Evolutionary conservation across 2,797 vertebrate genomes (phyloP).

Genomic region (Sebastes goodei): DNA sequence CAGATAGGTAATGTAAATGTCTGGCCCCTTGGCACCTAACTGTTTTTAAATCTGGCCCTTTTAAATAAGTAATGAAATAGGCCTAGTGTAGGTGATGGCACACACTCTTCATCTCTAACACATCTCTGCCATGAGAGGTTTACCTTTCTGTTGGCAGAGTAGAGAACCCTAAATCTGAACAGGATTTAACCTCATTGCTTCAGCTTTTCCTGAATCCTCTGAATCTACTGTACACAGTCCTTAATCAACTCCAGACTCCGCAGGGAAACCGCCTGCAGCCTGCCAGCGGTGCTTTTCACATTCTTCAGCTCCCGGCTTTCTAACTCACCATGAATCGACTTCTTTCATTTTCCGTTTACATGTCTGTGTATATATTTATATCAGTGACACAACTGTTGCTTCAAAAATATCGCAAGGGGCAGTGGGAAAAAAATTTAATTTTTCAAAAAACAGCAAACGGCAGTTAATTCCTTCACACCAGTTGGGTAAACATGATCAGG

Average conservation of each 20-base stretch:
- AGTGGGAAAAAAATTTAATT: not conserved
- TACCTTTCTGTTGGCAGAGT: not conserved
- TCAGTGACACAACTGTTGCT: not conserved
- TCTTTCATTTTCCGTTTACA: not conserved
- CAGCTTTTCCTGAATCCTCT: slow-evolving; percentile 23
- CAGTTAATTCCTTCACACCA: not conserved
- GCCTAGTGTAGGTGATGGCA: not conserved
- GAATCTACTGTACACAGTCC: slow-evolving; percentile 13
- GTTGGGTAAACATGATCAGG: not conserved
- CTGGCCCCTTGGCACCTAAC: no score
- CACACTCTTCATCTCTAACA: not conserved
- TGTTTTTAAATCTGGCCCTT: no score
- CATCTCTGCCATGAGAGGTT: not conserved
- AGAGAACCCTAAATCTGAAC: not conserved
- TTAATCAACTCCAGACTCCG: slow-evolving; percentile 43
- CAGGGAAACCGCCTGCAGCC: slow-evolving; percentile 15
- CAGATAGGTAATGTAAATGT: no score
- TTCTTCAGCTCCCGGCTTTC: slow-evolving; percentile 13
- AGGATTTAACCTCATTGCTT: slow-evolving; percentile 1
- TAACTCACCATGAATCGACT: not conserved
- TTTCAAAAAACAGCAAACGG: not conserved
- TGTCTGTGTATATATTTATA: not conserved
- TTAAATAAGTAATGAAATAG: not conserved
- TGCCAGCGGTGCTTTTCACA: slow-evolving; percentile 11
- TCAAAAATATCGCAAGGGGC: not conserved